Percentiles rank a stretch among this genome's conserved stretches.
These are phyloP conservation scores for Graphium colonna DNA, from an alignment of 2,888 invertebrate species.

Conservation along the genomic window DNA sequence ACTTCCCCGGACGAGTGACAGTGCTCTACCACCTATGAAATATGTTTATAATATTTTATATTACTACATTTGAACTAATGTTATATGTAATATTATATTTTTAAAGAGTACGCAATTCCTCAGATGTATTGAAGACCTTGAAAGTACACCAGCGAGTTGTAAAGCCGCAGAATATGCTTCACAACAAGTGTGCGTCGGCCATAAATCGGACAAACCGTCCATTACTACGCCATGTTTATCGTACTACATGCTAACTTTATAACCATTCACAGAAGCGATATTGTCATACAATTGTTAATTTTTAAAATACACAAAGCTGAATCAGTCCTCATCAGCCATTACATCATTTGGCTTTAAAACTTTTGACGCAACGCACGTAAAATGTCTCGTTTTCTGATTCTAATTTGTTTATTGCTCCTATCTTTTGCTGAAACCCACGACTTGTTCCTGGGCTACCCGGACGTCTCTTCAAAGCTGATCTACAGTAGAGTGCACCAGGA, in stretches of 20 bases:
- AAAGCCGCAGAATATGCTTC: not conserved
- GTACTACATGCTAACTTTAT: conserved; percentile 11
- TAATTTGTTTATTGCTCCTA: conserved; percentile 9
- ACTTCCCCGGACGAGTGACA: too few species aligned
- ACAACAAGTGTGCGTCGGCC: not conserved
- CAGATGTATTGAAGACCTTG: not conserved
- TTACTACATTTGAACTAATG: too few species aligned
- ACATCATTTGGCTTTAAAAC: conserved; percentile 1
- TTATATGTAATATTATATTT: too few species aligned
- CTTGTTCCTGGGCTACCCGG: conserved; percentile 49
- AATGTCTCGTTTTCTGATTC: conserved; percentile 10
- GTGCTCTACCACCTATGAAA: too few species aligned
- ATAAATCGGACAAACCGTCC: not conserved
- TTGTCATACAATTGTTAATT: conserved; percentile 15
- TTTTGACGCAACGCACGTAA: not conserved
- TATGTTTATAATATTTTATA: not conserved
- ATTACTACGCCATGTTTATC: conserved; percentile 12
- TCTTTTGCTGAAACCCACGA: conserved; percentile 29
- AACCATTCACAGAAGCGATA: conserved; percentile 25
- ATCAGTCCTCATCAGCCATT: not conserved
- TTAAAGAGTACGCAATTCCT: not conserved
- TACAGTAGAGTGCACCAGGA: conserved; percentile 61
- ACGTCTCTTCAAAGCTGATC: conserved; percentile 51
- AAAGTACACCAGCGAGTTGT: too few species aligned
- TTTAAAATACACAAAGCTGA: conserved; percentile 7